phyloP scores from a whole-genome alignment of 2,888 invertebrate genomes.

The Asteroscopus sphinx region DNA sequence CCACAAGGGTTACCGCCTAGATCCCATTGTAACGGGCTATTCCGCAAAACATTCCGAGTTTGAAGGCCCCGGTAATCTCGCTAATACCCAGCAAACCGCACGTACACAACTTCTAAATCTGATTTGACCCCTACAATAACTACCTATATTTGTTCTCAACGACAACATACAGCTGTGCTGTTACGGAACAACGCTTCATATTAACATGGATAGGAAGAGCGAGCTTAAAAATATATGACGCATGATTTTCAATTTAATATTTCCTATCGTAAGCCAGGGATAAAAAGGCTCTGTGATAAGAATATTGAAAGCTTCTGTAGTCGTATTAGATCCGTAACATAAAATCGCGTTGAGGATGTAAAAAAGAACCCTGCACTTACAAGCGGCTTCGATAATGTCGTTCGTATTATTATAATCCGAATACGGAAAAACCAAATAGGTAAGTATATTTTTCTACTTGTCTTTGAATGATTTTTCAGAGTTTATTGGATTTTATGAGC shows the following conservation, averaged over 20 bases:
- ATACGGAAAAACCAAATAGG: not conserved
- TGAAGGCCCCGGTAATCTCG: conserved; percentile 67
- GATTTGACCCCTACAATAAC: conserved; percentile 59
- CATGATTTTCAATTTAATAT: conserved; percentile 24
- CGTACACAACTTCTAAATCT: conserved; percentile 69
- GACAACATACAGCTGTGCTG: conserved; percentile 41
- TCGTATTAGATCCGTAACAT: conserved; percentile 8
- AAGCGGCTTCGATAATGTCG: conserved; percentile 1
- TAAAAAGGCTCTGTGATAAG: conserved; percentile 9
- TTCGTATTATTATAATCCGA: conserved; percentile 6
- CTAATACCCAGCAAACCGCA: conserved; percentile 73
- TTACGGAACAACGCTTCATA: conserved; percentile 28
- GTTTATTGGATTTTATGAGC: no score
- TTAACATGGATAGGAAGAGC: conserved; percentile 12
- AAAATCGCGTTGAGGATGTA: conserved; percentile 12
- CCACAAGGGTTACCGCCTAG: conserved; percentile 60
- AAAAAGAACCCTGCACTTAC: not conserved
- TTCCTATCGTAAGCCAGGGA: conserved; percentile 6
- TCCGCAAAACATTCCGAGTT: conserved; percentile 70
- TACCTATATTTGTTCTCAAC: conserved; percentile 53
- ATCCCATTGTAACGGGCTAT: conserved; percentile 62
- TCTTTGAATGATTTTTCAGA: no score
- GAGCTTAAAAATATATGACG: not conserved
- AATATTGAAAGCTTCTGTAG: conserved; percentile 19
- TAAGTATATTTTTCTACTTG: no score